Percentiles rank a stretch among this genome's conserved stretches.
These are phyloP conservation scores for Myotis findleyi DNA, from an alignment of 2,797 vertebrate genomes.

Conservation along the genomic window DNA sequence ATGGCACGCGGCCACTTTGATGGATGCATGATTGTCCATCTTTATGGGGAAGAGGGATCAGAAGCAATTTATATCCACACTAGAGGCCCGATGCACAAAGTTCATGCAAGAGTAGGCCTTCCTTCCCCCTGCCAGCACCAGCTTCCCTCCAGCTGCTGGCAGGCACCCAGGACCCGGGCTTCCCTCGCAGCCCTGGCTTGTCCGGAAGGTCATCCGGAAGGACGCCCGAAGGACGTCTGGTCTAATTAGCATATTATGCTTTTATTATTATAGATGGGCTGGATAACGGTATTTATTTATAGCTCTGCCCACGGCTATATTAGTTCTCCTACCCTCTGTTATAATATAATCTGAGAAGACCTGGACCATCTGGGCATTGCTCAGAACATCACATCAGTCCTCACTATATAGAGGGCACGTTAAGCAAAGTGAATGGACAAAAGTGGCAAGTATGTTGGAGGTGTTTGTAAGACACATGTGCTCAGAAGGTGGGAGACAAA, in stretches of 20 bases:
- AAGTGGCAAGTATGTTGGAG: not conserved
- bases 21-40: not conserved
- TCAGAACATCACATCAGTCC: not conserved
- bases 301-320: not conserved
- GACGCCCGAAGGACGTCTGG: no score
- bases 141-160: no score
- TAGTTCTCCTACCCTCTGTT: not conserved
- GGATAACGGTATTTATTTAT: not conserved
- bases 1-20: rapidly evolving
- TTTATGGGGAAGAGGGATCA: not conserved
- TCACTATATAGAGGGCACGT: rapidly evolving
- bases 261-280: not conserved
- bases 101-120: no score
- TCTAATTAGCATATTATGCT: no score
- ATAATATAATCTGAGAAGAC: not conserved
- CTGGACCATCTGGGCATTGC: not conserved
- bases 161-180: no score
- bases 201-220: no score
- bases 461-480: not conserved
- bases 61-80: not conserved
- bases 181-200: no score
- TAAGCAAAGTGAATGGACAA: not conserved
- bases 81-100: no score
- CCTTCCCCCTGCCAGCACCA: no score
- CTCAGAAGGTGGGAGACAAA: not conserved